Evolutionary conservation across 2,888 invertebrate genomes (phyloP), one percentile per base, ranked within the genome.

Genomic region (Pollenia labialis): DNA sequence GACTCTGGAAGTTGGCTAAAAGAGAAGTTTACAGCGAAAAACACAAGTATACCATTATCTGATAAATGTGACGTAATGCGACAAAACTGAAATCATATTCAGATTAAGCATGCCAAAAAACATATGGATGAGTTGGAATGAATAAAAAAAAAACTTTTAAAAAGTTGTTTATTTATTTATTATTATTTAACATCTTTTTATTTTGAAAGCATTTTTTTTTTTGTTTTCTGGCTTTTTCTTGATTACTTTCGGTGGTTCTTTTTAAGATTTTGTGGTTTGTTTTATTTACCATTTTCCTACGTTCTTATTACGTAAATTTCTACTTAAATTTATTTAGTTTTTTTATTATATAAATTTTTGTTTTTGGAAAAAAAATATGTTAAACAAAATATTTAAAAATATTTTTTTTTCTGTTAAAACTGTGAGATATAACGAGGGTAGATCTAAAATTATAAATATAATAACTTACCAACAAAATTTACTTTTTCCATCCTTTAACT

Each of bases 241-340:
- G 18, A 80, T 71, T 80, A 75, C 69, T 80, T 80, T 85, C 75
- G 85, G 85, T 80, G 81, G 85, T 81, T 62, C 75, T 75, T 62
- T 46, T 66, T 56, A 4, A 42, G 44, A n/a, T 44, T 60, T 42
- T 54, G 42, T 42, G 18, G 9, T 42, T 56, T 3, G 50, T 54
- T 44, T 23, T n/a, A 44, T 76, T 58, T 76, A 58, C 69, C 1
- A 54, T 11, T 56, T 75, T 68, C 4, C 12, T 58, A 12, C 50
- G 11, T 50, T 60, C 66, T 82, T 76, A 69, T 44, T 58, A 71
- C 40, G 60, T 71, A 9, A 60, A 76, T 76, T 76, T 83, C 50
- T 71, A 60, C 12, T 32, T 69, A 69, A 50, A 46, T 52, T 16
- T 68, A 10, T 66, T 4, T 58, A 16, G 6, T 44, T 64, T 75